A percentile compares a stretch with the other conserved stretches of the same genome.
Evolutionary conservation across 2,113 vertebrate species (phyloP).

Genomic region (Phaetusa simplex): DNA sequence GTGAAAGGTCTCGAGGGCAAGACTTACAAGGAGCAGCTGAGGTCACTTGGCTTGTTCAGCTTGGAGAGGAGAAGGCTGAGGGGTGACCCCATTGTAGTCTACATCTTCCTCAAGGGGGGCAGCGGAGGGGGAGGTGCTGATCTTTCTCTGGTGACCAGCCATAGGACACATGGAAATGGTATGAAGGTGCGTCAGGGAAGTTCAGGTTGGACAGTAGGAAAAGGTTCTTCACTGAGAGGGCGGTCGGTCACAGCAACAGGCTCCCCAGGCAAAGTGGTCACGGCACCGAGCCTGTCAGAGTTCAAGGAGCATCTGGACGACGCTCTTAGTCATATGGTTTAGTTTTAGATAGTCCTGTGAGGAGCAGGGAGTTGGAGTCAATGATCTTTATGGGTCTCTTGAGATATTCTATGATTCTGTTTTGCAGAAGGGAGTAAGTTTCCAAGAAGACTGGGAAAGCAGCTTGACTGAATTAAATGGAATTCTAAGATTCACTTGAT

Average conservation of each 20-base stretch:
- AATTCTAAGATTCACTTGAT: neutral
- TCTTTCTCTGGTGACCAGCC: neutral
- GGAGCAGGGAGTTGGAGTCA: neutral
- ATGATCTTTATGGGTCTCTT: neutral
- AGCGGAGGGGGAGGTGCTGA: neutral
- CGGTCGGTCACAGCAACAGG: fast-evolving
- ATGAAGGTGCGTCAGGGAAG: neutral
- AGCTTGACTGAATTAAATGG: neutral
- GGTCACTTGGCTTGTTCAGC: neutral
- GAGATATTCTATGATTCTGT: neutral
- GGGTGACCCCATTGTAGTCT: neutral
- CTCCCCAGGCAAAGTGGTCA: neutral
- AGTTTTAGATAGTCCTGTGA: neutral
- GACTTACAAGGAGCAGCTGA: fast-evolving
- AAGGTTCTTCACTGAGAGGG: neutral
- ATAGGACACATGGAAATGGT: neutral
- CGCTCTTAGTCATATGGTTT: neutral
- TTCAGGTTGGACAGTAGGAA: neutral
- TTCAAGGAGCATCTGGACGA: neutral
- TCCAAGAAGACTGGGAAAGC: neutral
- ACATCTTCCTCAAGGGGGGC: neutral
- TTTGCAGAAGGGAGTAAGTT: neutral
- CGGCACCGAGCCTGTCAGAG: neutral
- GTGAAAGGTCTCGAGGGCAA: neutral
- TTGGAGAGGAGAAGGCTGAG: neutral